phyloP scores from a whole-genome alignment of 1,140 invertebrate species.

The Teleogryllus occipitalis region DNA sequence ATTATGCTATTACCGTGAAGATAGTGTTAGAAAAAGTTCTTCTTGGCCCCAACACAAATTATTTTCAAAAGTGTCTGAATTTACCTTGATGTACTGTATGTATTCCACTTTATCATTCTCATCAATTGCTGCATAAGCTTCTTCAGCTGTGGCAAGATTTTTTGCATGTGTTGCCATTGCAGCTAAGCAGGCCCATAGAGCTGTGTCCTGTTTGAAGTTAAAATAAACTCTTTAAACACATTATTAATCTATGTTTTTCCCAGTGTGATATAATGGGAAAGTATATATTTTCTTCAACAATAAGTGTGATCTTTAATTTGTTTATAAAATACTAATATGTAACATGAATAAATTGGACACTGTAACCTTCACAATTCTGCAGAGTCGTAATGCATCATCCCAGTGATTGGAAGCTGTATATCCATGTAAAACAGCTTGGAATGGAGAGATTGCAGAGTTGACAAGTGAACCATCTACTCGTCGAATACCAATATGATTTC shows the following conservation, averaged over 20 bases:
- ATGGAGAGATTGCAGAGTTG: conserved; percentile 53
- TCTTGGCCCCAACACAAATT: no score
- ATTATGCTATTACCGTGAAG: no score
- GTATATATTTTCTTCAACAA: not conserved
- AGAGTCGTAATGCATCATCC: conserved; percentile 69
- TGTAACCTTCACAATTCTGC: conserved; percentile 62
- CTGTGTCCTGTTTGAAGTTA: conserved; percentile 52
- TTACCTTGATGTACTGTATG: conserved; percentile 72
- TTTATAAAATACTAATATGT: conserved; percentile 25
- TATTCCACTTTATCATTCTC: conserved; percentile 88
- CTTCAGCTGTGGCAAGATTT: conserved; percentile 76
- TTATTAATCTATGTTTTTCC: no score
- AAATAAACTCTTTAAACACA: not conserved
- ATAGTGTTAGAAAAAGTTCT: no score
- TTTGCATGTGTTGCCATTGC: conserved; percentile 72
- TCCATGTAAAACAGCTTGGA: conserved; percentile 53
- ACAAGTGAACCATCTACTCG: conserved; percentile 61
- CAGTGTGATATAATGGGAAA: not conserved
- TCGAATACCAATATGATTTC: conserved; percentile 66
- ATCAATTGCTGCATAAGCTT: conserved; percentile 85
- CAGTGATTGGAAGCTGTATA: conserved; percentile 55
- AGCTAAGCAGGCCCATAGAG: conserved; percentile 83
- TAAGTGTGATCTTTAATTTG: no score
- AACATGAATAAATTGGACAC: conserved; percentile 26
- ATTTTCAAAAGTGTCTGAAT: not conserved